A percentile compares a stretch with the other conserved stretches of the same genome.
phyloP scores from a whole-genome alignment of 2,113 vertebrate species.

The Casuarius casuarius region DNA sequence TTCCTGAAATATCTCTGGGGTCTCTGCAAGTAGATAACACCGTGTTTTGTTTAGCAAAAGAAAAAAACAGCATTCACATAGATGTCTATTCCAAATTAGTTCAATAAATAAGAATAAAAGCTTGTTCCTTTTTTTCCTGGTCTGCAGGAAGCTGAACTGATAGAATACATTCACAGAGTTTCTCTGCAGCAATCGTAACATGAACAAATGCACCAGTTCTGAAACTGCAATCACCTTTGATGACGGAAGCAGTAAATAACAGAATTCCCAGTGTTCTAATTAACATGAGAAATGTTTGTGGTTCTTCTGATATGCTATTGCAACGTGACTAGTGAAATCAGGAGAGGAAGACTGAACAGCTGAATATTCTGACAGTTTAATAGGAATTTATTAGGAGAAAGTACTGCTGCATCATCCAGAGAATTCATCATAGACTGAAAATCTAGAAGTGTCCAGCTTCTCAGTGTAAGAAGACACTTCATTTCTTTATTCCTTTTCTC shows the following conservation, averaged over 20 bases:
- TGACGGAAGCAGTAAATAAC: constrained; percentile 48
- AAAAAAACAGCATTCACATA: not conserved
- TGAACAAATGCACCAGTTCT: not conserved
- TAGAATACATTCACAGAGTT: not conserved
- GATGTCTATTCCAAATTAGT: not conserved
- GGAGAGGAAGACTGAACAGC: not conserved
- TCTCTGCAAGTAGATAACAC: not conserved
- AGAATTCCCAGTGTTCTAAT: constrained; percentile 57
- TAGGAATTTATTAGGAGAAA: constrained; percentile 52
- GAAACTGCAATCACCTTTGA: constrained; percentile 13
- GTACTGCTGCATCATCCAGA: constrained; percentile 38
- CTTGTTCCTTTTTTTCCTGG: not conserved
- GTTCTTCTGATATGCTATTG: constrained; percentile 26
- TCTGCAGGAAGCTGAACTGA: not conserved
- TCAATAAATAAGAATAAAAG: not conserved
- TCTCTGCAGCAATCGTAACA: constrained; percentile 6
- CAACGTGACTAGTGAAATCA: constrained; percentile 25
- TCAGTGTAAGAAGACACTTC: not conserved
- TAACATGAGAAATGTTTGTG: constrained; percentile 52
- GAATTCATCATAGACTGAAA: constrained; percentile 38
- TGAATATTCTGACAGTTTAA: constrained; percentile 49
- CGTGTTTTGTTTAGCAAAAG: not conserved
- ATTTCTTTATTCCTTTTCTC: constrained; percentile 1
- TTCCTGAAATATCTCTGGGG: not conserved
- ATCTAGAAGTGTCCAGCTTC: not conserved